These are phyloP conservation scores for Chionoecetes opilio DNA, from an alignment of 1,140 invertebrate species.

Conservation along the genomic window DNA sequence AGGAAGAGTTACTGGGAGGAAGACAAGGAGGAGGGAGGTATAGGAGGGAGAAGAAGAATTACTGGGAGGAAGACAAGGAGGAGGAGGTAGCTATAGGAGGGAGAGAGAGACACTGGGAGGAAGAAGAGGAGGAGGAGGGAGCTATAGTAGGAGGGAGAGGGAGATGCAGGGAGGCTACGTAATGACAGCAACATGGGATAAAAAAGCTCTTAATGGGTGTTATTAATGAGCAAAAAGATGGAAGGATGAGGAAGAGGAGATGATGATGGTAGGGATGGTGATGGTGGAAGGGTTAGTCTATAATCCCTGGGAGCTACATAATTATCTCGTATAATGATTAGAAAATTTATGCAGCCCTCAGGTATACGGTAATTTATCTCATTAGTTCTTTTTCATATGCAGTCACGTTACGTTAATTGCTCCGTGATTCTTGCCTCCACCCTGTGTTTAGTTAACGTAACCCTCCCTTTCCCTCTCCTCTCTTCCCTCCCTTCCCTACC, in stretches of 20 bases:
- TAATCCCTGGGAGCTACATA: slow-evolving; percentile 41
- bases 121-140: not conserved
- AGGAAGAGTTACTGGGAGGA: not conserved
- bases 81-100: not conserved
- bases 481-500: not conserved
- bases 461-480: not conserved
- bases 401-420: slow-evolving; percentile 1
- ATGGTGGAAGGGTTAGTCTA: not conserved
- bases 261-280: not conserved
- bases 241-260: too few species aligned
- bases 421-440: slow-evolving; percentile 25
- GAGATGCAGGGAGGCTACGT: too few species aligned
- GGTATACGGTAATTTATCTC: slow-evolving; percentile 36
- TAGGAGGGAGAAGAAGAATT: not conserved
- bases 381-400: slow-evolving; percentile 42
- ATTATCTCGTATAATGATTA: slow-evolving; percentile 60
- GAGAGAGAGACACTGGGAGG: not conserved
- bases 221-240: too few species aligned
- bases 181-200: too few species aligned
- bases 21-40: not conserved
- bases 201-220: too few species aligned
- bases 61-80: too few species aligned
- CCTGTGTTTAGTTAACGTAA: not conserved
- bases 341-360: slow-evolving; percentile 52
- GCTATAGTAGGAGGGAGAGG: too few species aligned